Base-by-base conservation (phyloP, 2,797 vertebrate genomes). In the Scolopax rusticola region DNA sequence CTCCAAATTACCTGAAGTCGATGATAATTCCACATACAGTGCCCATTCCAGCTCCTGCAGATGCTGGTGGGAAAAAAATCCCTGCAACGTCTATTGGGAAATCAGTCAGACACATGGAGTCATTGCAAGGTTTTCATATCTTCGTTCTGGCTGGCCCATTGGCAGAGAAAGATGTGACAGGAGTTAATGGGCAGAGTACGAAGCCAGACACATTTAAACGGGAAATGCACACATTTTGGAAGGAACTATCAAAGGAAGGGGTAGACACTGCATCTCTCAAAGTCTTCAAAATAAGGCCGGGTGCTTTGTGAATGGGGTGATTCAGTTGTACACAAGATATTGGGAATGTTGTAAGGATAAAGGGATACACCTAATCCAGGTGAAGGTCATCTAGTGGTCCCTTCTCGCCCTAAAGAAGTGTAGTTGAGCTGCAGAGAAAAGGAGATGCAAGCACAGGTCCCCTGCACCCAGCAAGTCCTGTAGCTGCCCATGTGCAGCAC, bases 381-480 rank as follows among this genome's bases (percentile, higher is more conserved):
- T n/a, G 54, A 19, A 15, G 21, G 54, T 54, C 45, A 45, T 9
- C 21, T 17, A 14, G 14, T 25, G 20, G 20, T 81, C 20, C 45
- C 41, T 92, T 76, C 30, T 47, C 33, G 7, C 56, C 38, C 32
- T 56, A 3, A 74, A 64, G 51, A 81, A 33, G 5, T 9, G 15
- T 28, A 47, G 10, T 23, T 47, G 12, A 50, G 76, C 56, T 89
- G 45, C 40, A 77, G 59, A 71, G 59, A 45, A 45, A 33, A 45
- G 60, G 32, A 51, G 67, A 4, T 48, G n/a, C 12, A 43, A 67
- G 57, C 1, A 0, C 25, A 30, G 36, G 40, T 64, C 24, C 28
- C 38, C 25, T 28, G 36, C 38, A 24, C 30, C 60, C 17, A 40
- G 45, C 0, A 2, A 69, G 61, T 0, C 0, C 45, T 3, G 12